These are phyloP conservation scores for Peromyscus nudipes DNA, from an alignment of 2,797 vertebrate species.

Conservation along the genomic window DNA sequence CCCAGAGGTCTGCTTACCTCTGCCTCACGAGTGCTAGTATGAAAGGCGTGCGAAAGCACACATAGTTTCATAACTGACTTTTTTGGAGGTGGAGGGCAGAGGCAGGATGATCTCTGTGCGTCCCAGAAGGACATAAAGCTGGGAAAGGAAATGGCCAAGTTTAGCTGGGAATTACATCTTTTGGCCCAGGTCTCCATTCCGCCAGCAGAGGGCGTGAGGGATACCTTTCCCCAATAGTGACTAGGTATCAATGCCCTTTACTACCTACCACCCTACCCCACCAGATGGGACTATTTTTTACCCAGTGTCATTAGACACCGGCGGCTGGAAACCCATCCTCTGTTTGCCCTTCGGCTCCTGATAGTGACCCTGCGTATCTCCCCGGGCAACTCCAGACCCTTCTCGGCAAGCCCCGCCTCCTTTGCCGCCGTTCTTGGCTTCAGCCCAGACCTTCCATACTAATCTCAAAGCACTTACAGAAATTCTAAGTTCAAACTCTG, in stretches of 20 bases:
- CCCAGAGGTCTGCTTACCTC: background rate
- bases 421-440: background rate
- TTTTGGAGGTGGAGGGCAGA: background rate
- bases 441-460: background rate
- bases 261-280: background rate
- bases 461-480: background rate
- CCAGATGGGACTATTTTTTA: slow-evolving; percentile 78
- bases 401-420: slow-evolving; percentile 12
- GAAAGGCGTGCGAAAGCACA: background rate
- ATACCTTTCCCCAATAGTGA: background rate
- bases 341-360: slow-evolving; percentile 73
- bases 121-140: background rate
- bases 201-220: slow-evolving; percentile 73
- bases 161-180: background rate
- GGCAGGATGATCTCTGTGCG: background rate
- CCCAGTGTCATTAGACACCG: slow-evolving; percentile 74
- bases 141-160: background rate
- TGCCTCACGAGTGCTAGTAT: background rate
- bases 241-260: background rate
- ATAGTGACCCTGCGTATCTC: slow-evolving; percentile 70
- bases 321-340: slow-evolving; percentile 61
- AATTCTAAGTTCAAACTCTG: background rate
- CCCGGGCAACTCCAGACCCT: background rate
- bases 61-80: background rate
- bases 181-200: background rate